Conservation (phyloP, 2,113 vertebrate genomes). For the Peromyscus maniculatus region DNA sequence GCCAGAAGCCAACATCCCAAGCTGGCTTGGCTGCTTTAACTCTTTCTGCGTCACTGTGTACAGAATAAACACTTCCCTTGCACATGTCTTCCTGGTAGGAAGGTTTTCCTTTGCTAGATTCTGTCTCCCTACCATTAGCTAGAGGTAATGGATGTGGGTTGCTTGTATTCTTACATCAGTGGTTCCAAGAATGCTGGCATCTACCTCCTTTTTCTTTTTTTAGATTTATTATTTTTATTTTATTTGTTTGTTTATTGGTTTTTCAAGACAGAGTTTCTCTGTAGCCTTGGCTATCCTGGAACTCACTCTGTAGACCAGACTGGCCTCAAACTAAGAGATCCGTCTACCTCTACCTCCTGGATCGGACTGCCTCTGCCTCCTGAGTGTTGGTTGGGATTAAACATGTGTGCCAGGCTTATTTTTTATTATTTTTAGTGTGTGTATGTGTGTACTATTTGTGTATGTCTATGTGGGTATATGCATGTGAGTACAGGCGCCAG, state of each 20-base stretch:
- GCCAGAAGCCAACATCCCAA: not conserved
- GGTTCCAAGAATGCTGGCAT: not conserved
- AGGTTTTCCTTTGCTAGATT: conserved; percentile 32
- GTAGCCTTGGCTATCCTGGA: not conserved
- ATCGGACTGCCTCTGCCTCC: not conserved
- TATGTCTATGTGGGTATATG: not conserved
- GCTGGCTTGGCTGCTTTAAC: not conserved
- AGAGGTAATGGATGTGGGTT: not conserved
- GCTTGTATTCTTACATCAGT: not conserved
- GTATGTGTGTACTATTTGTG: not conserved
- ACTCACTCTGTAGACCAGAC: not conserved
- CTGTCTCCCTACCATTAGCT: not conserved
- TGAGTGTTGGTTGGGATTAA: not conserved
- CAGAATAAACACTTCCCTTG: conserved; percentile 10
- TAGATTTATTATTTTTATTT: not conserved
- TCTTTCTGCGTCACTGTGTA: not conserved
- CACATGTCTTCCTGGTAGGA: not conserved
- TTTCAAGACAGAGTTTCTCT: not conserved
- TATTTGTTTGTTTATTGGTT: not conserved
- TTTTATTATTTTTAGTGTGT: not conserved
- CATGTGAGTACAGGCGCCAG: not conserved
- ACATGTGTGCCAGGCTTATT: not conserved
- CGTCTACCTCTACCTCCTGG: not conserved
- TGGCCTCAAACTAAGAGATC: not conserved
- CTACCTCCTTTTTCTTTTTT: not conserved